These are phyloP conservation scores for Gambusia holbrooki DNA, from an alignment of 2,113 vertebrate species.

Conservation along the genomic window DNA sequence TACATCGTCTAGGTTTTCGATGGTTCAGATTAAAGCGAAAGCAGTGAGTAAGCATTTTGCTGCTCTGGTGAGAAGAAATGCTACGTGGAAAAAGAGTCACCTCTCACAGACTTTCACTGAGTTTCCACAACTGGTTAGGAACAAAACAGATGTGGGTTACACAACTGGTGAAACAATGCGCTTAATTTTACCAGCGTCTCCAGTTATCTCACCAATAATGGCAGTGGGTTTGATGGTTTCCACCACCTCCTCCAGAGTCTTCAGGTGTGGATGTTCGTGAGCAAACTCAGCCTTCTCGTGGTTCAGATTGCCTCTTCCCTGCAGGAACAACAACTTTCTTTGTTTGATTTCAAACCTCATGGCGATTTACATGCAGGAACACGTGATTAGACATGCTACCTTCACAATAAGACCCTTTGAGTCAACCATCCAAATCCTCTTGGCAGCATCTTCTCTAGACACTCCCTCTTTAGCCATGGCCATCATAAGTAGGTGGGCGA, in stretches of 20 bases:
- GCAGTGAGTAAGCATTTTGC: conserved; percentile 22
- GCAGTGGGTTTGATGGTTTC: conserved; percentile 90
- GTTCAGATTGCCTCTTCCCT: conserved; percentile 92
- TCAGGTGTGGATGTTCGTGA: conserved; percentile 88
- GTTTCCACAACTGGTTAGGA: conserved; percentile 49
- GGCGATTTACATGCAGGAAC: not conserved
- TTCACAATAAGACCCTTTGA: conserved; percentile 95
- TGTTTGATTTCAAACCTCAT: not conserved
- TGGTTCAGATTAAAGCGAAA: conserved; percentile 5
- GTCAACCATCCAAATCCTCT: conserved; percentile 97
- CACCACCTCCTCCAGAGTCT: conserved; percentile 91
- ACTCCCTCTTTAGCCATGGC: conserved; percentile 93
- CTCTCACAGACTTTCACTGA: conserved; percentile 44
- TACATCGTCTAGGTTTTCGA: not conserved
- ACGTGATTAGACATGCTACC: conserved; percentile 73
- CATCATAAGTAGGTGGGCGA: conserved; percentile 92
- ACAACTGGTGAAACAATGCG: not conserved
- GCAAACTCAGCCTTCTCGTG: conserved; percentile 94
- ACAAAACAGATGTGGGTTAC: conserved; percentile 28
- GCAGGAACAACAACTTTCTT: not conserved
- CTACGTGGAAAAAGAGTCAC: conserved; percentile 20
- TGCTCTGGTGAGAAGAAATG: not conserved
- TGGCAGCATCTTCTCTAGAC: conserved; percentile 83
- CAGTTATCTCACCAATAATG: conserved; percentile 85
- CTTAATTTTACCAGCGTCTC: not conserved